Percentiles rank a stretch among this genome's conserved stretches.
Conservation (phyloP, 2,888 invertebrate species). For the Nysson spinosus region DNA sequence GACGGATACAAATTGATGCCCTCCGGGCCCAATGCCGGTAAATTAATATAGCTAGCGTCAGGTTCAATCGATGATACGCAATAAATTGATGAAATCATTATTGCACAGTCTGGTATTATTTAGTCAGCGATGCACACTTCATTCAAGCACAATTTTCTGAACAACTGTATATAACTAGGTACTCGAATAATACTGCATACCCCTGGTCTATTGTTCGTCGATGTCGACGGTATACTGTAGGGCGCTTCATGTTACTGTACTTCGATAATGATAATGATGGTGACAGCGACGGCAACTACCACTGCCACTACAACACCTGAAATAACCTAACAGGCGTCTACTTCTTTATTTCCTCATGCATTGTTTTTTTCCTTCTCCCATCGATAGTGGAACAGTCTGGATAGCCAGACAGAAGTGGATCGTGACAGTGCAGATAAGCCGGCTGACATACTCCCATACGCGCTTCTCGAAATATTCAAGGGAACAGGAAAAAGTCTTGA, state of each 20-base stretch:
- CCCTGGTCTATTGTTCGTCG: slow-evolving; percentile 41
- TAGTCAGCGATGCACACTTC: slow-evolving; percentile 47
- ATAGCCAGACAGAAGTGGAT: neutral
- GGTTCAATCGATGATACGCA: slow-evolving; percentile 56
- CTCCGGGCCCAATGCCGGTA: slow-evolving; percentile 56
- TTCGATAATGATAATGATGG: slow-evolving; percentile 40
- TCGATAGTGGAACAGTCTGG: neutral
- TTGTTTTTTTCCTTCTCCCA: neutral
- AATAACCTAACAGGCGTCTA: neutral
- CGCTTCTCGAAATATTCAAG: neutral
- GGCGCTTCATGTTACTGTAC: slow-evolving; percentile 20
- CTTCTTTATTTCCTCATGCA: slow-evolving; percentile 6
- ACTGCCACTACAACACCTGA: neutral
- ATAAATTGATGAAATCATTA: slow-evolving; percentile 62
- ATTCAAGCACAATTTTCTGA: slow-evolving; percentile 41
- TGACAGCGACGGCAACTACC: neutral
- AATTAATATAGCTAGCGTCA: slow-evolving; percentile 58
- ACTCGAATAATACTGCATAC: slow-evolving; percentile 40
- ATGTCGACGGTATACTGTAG: slow-evolving; percentile 32
- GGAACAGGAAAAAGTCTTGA: no score
- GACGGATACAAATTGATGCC: slow-evolving; percentile 61
- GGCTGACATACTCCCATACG: no score
- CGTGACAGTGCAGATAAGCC: neutral
- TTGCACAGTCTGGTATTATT: slow-evolving; percentile 52
- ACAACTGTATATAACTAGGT: slow-evolving; percentile 42